phyloP scores from a whole-genome alignment of 2,113 vertebrate genomes.

The Larimichthys polyactis region DNA sequence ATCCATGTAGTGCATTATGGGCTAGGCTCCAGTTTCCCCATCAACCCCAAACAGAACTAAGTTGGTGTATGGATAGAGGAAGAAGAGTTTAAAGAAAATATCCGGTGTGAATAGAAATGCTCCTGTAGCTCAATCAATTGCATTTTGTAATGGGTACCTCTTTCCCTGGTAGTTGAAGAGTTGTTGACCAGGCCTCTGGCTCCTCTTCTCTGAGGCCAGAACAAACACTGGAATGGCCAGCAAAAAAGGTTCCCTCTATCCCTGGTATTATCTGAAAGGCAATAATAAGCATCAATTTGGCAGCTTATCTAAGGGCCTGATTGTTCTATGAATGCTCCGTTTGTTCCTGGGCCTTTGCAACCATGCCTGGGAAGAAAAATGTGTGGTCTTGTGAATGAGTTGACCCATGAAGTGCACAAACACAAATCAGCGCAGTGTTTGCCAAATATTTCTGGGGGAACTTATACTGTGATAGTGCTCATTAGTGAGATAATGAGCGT shows the following conservation, averaged over 20 bases:
- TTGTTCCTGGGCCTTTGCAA: constrained; percentile 54
- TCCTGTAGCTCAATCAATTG: not conserved
- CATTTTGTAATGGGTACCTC: constrained; percentile 63
- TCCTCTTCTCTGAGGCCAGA: constrained; percentile 60
- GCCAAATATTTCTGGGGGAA: not conserved
- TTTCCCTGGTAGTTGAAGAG: constrained; percentile 54
- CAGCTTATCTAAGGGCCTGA: constrained; percentile 57
- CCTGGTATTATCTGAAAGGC: constrained; percentile 74
- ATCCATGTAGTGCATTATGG: not conserved
- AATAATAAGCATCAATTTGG: constrained; percentile 66
- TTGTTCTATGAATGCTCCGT: constrained; percentile 67
- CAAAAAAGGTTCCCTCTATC: constrained; percentile 53
- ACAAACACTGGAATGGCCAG: constrained; percentile 74
- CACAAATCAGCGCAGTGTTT: not conserved
- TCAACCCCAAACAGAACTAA: not conserved
- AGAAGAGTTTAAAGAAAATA: not conserved
- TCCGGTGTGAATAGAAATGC: not conserved
- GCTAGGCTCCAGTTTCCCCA: not conserved
- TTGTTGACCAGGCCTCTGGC: constrained; percentile 29
- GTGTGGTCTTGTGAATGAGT: constrained; percentile 59
- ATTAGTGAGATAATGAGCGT: not conserved
- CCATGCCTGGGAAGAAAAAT: constrained; percentile 31
- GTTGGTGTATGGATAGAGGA: not conserved
- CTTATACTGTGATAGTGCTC: not conserved
- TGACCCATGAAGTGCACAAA: constrained; percentile 38